Evolutionary conservation across 2,888 invertebrate species (phyloP).

Genomic region (Ctena decussata): DNA sequence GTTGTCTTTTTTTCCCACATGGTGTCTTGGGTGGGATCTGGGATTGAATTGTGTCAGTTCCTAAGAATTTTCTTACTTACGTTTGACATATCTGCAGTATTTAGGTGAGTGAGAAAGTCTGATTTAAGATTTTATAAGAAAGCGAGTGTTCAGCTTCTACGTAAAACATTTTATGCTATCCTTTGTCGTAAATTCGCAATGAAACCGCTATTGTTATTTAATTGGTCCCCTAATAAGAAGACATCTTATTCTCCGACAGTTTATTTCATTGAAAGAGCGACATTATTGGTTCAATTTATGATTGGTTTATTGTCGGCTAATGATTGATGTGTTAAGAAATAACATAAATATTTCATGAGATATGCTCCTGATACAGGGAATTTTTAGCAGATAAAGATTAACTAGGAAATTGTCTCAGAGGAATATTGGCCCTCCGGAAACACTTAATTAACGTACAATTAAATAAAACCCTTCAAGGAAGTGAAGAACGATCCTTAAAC

Average conservation of each 20-base stretch:
- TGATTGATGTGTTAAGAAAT: neutral
- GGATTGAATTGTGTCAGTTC: no score
- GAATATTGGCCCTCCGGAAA: constrained; percentile 53
- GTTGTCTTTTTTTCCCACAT: no score
- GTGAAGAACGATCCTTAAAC: constrained; percentile 21
- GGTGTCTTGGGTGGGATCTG: no score
- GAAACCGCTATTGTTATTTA: constrained; percentile 6
- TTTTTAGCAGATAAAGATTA: constrained; percentile 54
- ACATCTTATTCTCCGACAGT: neutral
- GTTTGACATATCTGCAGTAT: no score
- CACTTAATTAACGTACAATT: constrained; percentile 64
- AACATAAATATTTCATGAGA: constrained; percentile 62
- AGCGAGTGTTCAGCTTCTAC: no score
- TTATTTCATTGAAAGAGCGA: neutral
- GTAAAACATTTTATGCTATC: neutral
- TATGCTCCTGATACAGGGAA: constrained; percentile 33
- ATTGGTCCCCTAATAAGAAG: neutral
- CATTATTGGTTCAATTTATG: neutral
- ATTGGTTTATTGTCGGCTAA: constrained; percentile 3
- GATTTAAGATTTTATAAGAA: no score
- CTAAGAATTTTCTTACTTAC: no score
- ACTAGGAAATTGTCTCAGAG: constrained; percentile 67
- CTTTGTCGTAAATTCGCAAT: neutral
- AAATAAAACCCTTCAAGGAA: constrained; percentile 56
- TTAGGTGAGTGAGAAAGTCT: no score